phyloP scores from a whole-genome alignment of 2,888 invertebrate genomes.

The Rotaria magnacalcarata region DNA sequence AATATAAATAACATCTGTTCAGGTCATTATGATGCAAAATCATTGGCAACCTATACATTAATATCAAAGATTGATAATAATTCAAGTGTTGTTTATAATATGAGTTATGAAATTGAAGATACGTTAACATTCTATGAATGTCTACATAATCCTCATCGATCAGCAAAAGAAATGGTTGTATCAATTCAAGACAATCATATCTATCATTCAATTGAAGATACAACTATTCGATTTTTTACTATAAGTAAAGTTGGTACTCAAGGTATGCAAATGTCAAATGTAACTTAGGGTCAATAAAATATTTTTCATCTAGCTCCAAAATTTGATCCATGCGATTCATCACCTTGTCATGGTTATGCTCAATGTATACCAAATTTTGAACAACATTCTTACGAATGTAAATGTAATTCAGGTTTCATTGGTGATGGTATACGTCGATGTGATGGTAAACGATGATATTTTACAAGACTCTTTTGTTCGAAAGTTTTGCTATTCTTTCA shows the following conservation, averaged over 20 bases:
- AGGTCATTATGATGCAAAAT: slow-evolving; percentile 33
- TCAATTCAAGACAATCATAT: slow-evolving; percentile 8
- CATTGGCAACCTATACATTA: background rate
- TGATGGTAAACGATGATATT: slow-evolving; percentile 22
- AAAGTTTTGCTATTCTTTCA: background rate
- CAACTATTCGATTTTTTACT: slow-evolving; percentile 26
- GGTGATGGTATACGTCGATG: slow-evolving; percentile 43
- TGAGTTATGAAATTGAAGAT: slow-evolving; percentile 29
- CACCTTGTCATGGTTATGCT: slow-evolving; percentile 42
- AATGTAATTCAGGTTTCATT: slow-evolving; percentile 43
- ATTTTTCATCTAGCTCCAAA: background rate
- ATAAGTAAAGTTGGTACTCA: background rate
- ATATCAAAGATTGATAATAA: background rate
- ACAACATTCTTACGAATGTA: slow-evolving; percentile 40
- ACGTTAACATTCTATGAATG: slow-evolving; percentile 10
- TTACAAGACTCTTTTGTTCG: no score
- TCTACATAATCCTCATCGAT: slow-evolving; percentile 35
- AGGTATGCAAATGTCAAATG: background rate
- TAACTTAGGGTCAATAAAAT: no score
- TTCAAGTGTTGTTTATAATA: background rate
- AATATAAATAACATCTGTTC: no score
- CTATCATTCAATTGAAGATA: slow-evolving; percentile 27
- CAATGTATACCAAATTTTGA: slow-evolving; percentile 43
- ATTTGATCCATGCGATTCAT: slow-evolving; percentile 44
- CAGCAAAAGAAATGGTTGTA: background rate